phyloP scores from a whole-genome alignment of 2,113 vertebrate genomes.

The human region DNA sequence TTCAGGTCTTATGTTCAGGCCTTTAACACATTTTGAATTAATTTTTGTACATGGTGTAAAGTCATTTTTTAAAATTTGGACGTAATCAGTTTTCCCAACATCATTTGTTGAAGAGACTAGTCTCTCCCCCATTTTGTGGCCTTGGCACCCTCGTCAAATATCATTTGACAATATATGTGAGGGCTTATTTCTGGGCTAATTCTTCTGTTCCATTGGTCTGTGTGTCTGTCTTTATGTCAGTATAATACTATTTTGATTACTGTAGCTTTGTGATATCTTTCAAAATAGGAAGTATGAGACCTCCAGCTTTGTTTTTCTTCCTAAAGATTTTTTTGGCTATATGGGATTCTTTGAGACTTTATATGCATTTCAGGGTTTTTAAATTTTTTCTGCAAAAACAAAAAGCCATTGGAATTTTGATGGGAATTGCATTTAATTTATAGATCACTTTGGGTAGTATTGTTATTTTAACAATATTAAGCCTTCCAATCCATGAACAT shows the following conservation, averaged over 20 bases:
- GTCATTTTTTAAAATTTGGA: background rate
- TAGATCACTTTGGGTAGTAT: background rate
- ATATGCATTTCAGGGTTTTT: background rate
- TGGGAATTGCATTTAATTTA: background rate
- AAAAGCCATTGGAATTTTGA: background rate
- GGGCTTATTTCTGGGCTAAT: background rate
- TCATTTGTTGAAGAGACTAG: background rate
- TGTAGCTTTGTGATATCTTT: background rate
- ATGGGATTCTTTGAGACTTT: background rate
- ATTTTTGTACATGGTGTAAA: background rate
- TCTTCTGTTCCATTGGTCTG: background rate
- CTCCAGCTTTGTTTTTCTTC: background rate
- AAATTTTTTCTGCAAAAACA: background rate
- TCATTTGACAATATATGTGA: background rate
- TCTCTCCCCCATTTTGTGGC: background rate
- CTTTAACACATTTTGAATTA: background rate
- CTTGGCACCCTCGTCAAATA: background rate
- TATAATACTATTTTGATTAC: background rate
- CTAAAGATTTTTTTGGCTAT: background rate
- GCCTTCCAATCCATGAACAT: background rate
- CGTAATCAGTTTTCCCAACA: background rate
- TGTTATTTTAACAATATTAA: background rate
- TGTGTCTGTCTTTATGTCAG: background rate
- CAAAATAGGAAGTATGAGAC: background rate
- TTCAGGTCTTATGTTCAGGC: background rate